Percentiles rank a stretch among this genome's conserved stretches.
These are phyloP conservation scores for Phoebastria nigripes DNA, from an alignment of 2,797 vertebrate species.

Conservation along the genomic window DNA sequence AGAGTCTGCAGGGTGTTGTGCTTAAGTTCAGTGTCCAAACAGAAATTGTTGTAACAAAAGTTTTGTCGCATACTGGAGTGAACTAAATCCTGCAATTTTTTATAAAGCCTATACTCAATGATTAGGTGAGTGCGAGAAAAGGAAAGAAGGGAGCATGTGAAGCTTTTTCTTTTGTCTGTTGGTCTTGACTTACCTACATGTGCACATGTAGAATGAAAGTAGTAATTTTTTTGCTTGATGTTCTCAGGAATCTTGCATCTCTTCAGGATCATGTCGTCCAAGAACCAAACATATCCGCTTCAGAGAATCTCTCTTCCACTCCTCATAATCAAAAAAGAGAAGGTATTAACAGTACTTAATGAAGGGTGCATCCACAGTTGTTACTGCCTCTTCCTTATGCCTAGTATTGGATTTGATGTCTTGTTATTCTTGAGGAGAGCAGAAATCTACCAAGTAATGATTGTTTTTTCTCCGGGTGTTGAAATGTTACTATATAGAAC, in stretches of 20 bases:
- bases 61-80: background rate
- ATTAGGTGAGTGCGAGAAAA: background rate
- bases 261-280: conserved; percentile 4
- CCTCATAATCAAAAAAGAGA: conserved; percentile 51
- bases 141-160: background rate
- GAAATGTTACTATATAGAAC: background rate
- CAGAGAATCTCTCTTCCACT: background rate
- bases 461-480: background rate
- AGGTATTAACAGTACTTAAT: conserved; percentile 63
- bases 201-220: background rate
- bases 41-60: background rate
- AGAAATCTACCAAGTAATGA: background rate
- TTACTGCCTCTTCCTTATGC: background rate
- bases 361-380: background rate
- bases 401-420: background rate
- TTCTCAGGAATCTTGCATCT: conserved; percentile 45
- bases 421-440: background rate
- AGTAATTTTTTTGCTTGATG: background rate
- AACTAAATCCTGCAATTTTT: background rate
- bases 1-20: background rate
- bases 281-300: conserved; percentile 11
- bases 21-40: background rate
- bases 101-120: background rate
- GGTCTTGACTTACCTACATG: background rate
- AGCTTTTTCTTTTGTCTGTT: background rate